phyloP scores from a whole-genome alignment of 2,113 vertebrate genomes.

The Rattus norvegicus region GRCr8 NC_086034.1:45386001-45386500 shows the following conservation, averaged over 20 bases:
- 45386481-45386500: not conserved
- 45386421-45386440: not conserved
- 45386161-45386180: not conserved
- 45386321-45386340: not conserved
- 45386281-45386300: not conserved
- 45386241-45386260: no score
- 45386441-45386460: not conserved
- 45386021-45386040: not conserved
- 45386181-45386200: not conserved
- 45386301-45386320: not conserved
- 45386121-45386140: no score
- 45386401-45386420: not conserved
- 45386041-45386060: not conserved
- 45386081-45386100: no score
- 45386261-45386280: not conserved
- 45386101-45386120: no score
- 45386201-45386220: not conserved
- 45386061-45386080: not conserved
- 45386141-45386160: no score
- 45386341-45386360: conserved; percentile 24
- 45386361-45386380: not conserved
- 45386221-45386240: not conserved
- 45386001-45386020: not conserved
- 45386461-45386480: not conserved
- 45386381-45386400: conserved; percentile 21